Evolutionary conservation across 2,888 invertebrate species (phyloP).

Genomic region (Creontiades dilutus): DNA sequence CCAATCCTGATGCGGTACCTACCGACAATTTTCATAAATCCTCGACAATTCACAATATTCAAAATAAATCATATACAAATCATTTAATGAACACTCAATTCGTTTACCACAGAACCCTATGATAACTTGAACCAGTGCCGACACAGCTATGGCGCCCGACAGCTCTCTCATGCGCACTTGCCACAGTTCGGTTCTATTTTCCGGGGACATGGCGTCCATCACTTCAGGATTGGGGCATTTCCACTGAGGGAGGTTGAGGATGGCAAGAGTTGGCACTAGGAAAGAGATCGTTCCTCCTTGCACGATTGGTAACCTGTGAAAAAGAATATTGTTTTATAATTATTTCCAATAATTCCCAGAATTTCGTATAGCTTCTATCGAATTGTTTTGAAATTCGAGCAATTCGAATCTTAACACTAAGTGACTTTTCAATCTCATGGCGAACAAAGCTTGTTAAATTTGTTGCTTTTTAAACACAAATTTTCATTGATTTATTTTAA

Average conservation of each 20-base stretch:
- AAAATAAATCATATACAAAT: no score
- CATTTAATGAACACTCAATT: neutral
- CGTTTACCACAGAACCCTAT: conserved; percentile 81
- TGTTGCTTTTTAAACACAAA: no score
- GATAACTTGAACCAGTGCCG: conserved; percentile 87
- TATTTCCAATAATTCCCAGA: no score
- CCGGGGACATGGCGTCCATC: conserved; percentile 81
- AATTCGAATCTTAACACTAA: no score
- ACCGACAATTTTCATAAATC: no score
- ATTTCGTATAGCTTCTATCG: no score
- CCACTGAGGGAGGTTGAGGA: conserved; percentile 86
- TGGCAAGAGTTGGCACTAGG: conserved; percentile 87
- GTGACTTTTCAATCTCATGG: no score
- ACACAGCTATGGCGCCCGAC: conserved; percentile 90
- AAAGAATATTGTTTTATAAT: neutral
- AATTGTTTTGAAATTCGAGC: no score
- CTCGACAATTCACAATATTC: no score
- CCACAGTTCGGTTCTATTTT: conserved; percentile 84
- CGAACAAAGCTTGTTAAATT: no score
- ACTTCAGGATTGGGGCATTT: conserved; percentile 82
- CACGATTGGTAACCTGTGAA: conserved; percentile 84
- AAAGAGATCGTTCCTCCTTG: conserved; percentile 90
- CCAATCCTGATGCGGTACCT: no score
- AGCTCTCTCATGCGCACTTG: conserved; percentile 88
- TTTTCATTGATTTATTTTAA: no score